Conservation (phyloP, 2,888 invertebrate genomes). For the Adelphocoris suturalis region DNA sequence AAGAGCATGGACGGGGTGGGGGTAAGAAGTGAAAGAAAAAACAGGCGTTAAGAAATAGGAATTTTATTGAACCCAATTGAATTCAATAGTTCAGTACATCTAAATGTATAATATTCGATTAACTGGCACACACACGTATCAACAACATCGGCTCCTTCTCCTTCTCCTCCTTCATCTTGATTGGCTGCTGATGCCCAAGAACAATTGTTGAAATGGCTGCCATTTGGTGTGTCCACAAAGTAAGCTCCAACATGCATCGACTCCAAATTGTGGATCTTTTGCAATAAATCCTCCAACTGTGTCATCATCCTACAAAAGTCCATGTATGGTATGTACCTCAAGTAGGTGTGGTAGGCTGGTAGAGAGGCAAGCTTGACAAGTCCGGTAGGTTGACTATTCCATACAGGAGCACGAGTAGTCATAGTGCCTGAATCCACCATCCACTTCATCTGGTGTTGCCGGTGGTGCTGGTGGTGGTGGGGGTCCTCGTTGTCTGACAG, state of each 20-base stretch:
- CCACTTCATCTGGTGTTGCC: background rate
- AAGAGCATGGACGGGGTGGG: background rate
- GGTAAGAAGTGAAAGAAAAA: background rate
- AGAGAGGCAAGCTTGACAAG: background rate
- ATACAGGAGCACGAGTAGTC: background rate
- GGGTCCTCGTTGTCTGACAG: no score
- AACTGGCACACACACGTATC: background rate
- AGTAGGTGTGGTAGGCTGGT: background rate
- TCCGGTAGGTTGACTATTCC: background rate
- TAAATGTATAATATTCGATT: background rate
- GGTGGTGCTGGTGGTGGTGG: no score
- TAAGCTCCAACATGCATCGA: background rate
- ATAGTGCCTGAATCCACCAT: background rate
- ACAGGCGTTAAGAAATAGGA: background rate
- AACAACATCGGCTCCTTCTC: background rate
- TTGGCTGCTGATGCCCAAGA: background rate
- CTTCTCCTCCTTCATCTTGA: no score
- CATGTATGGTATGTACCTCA: background rate
- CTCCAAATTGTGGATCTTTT: background rate
- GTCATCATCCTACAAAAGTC: background rate
- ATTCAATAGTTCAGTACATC: background rate
- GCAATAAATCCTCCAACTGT: background rate
- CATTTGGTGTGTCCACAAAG: background rate
- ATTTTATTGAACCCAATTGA: background rate
- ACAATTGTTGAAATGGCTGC: background rate